Percentiles rank a stretch among this genome's conserved stretches.
These are phyloP conservation scores for Euura lappo DNA, from an alignment of 1,140 invertebrate genomes.

Conservation along the genomic window DNA sequence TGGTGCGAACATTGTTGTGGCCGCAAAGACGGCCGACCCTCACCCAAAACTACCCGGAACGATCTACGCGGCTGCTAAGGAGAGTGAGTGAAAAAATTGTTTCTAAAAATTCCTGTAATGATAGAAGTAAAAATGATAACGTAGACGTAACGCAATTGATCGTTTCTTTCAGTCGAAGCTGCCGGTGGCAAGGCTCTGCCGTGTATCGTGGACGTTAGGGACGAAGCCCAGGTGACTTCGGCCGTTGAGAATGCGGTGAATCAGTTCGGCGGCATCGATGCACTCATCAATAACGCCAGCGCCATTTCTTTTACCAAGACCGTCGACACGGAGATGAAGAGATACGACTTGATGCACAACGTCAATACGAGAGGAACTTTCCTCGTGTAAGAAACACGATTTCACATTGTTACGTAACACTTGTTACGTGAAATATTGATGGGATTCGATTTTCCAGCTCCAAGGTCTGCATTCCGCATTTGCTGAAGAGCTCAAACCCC, in stretches of 20 bases:
- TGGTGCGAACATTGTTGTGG: conserved; percentile 94
- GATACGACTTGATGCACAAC: conserved; percentile 92
- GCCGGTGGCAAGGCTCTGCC: conserved; percentile 91
- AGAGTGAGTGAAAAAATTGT: conserved; percentile 70
- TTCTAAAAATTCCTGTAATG: neutral
- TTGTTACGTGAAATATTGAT: neutral
- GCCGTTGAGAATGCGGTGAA: conserved; percentile 89
- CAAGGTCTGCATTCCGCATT: conserved; percentile 88
- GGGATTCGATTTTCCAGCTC: conserved; percentile 70
- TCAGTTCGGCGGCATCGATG: conserved; percentile 96
- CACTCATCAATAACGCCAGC: conserved; percentile 95
- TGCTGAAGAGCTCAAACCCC: conserved; percentile 88
- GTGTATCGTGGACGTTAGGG: conserved; percentile 92
- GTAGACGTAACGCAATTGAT: no score
- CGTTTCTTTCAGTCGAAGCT: conserved; percentile 77
- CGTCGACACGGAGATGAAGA: conserved; percentile 90
- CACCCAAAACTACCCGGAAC: conserved; percentile 99
- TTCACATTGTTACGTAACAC: conserved; percentile 3
- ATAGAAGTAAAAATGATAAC: conserved; percentile 1
- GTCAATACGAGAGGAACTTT: conserved; percentile 94
- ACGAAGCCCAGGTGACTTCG: conserved; percentile 80
- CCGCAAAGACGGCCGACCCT: conserved; percentile 94
- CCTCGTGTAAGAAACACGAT: conserved; percentile 73
- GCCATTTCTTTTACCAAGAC: conserved; percentile 93
- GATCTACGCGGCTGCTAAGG: conserved; percentile 95